A percentile compares a stretch with the other conserved stretches of the same genome.
phyloP scores from a whole-genome alignment of 2,797 vertebrate genomes.

The Meda fulgida region DNA sequence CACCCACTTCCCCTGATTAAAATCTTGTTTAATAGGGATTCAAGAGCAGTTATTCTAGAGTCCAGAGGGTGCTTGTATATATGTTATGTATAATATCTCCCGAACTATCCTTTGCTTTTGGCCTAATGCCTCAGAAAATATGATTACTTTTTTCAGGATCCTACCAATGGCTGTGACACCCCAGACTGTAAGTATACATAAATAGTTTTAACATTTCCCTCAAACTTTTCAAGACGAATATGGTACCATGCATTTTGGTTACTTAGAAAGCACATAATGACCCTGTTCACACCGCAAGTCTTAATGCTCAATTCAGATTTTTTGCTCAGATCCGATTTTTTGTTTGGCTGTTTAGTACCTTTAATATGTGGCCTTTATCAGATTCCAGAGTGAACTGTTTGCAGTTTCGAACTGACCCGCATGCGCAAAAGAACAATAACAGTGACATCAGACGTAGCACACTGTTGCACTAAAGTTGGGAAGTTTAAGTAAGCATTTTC shows the following conservation, averaged over 20 bases:
- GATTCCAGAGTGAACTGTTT: too few species aligned
- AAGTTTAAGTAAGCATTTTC: too few species aligned
- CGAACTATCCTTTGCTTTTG: not conserved
- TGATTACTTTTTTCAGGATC: slow-evolving; percentile 14
- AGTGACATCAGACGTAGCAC: too few species aligned
- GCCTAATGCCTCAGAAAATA: not conserved
- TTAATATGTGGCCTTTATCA: too few species aligned
- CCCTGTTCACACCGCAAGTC: too few species aligned
- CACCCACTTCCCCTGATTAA: not conserved
- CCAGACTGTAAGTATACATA: slow-evolving; percentile 8
- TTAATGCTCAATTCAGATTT: too few species aligned
- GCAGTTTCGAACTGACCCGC: too few species aligned
- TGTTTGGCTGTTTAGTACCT: too few species aligned
- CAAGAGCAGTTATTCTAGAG: not conserved
- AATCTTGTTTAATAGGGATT: not conserved
- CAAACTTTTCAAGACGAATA: not conserved
- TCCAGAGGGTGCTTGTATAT: not conserved
- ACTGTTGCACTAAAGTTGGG: too few species aligned
- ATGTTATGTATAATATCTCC: not conserved
- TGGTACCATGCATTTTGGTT: not conserved
- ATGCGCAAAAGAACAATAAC: too few species aligned
- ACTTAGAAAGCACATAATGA: not conserved
- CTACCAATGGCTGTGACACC: not conserved
- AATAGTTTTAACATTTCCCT: not conserved
- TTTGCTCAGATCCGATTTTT: too few species aligned